These are phyloP conservation scores for Dipodomys spectabilis DNA, from an alignment of 2,113 vertebrate genomes.

Conservation along the genomic window DNA sequence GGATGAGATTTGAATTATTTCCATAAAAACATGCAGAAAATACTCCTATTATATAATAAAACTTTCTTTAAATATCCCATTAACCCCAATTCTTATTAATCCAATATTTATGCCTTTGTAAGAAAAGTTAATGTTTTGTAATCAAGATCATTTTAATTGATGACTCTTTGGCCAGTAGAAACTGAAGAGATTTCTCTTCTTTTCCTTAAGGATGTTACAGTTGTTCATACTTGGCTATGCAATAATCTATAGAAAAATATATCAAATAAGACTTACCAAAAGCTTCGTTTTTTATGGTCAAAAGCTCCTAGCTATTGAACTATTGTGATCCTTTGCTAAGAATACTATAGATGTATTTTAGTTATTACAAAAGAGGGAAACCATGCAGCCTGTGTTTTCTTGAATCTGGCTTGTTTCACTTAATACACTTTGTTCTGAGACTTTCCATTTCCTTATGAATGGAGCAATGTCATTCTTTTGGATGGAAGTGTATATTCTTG, in stretches of 20 bases:
- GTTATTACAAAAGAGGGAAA: too few species aligned
- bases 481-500: too few species aligned
- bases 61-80: background rate
- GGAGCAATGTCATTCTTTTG: too few species aligned
- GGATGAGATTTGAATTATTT: background rate
- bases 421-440: too few species aligned
- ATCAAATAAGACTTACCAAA: background rate
- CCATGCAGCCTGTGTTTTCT: too few species aligned
- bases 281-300: too few species aligned
- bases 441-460: too few species aligned
- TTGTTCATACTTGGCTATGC: background rate
- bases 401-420: too few species aligned
- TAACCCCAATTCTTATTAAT: background rate
- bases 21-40: background rate
- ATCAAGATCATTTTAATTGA: background rate
- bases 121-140: background rate
- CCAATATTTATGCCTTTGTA: background rate
- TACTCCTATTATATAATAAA: background rate
- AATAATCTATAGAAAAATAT: constrained; percentile 11
- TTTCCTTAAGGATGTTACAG: background rate
- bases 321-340: too few species aligned
- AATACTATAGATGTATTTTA: too few species aligned
- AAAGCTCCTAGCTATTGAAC: too few species aligned
- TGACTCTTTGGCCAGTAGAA: background rate
- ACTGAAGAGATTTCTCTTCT: background rate